phyloP scores from a whole-genome alignment of 2,113 vertebrate species.

The Sorex fumeus region DNA sequence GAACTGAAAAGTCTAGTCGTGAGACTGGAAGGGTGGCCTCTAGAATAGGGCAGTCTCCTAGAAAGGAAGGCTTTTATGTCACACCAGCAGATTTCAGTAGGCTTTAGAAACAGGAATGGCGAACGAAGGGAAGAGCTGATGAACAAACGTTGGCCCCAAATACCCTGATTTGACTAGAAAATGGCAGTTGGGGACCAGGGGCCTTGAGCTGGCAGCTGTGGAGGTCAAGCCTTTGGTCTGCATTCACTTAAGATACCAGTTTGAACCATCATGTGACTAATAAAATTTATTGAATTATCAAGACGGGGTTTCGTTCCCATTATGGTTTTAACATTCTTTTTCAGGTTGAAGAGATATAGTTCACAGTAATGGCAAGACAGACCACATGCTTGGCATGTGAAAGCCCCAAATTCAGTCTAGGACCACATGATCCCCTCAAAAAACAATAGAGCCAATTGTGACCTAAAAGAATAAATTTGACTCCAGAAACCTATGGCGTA shows the following conservation, averaged over 20 bases:
- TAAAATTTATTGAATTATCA: background rate
- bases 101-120: background rate
- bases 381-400: too few species aligned
- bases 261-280: background rate
- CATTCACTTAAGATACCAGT: background rate
- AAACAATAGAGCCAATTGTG: too few species aligned
- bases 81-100: background rate
- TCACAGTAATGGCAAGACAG: too few species aligned
- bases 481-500: too few species aligned
- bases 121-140: background rate
- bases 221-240: background rate
- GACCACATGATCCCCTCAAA: too few species aligned
- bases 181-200: background rate
- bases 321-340: background rate
- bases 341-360: too few species aligned
- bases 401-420: too few species aligned
- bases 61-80: conserved; percentile 15
- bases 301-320: background rate
- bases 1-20: background rate
- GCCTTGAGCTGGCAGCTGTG: background rate
- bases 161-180: background rate
- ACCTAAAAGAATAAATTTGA: too few species aligned
- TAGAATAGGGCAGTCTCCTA: background rate
- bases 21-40: background rate
- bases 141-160: background rate